phyloP scores from a whole-genome alignment of 92 coral and sea anemone genomes.

The Scolanthus callimorphus region DNA sequence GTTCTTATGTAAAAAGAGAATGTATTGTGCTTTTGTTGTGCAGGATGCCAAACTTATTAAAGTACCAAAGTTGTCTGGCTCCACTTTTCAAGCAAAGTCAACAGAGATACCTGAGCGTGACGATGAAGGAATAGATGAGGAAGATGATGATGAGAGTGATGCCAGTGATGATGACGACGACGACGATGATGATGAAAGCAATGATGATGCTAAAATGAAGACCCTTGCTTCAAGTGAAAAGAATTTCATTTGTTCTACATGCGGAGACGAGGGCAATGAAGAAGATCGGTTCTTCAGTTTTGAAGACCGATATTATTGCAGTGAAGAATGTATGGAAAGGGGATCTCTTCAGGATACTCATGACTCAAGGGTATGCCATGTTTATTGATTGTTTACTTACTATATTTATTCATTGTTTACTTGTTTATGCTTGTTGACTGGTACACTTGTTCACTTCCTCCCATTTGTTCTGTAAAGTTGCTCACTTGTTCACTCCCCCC shows the following conservation, averaged over 20 bases:
- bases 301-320: slow-evolving; percentile 57
- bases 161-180: slow-evolving; percentile 13
- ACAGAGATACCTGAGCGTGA: neutral
- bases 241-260: slow-evolving; percentile 39
- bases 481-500: too few species aligned
- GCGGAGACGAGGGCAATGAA: slow-evolving; percentile 51
- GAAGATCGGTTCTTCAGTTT: slow-evolving; percentile 41
- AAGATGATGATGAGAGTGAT: slow-evolving; percentile 11
- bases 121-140: slow-evolving; percentile 25
- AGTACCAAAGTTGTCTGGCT: slow-evolving; percentile 14
- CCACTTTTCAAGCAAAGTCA: neutral
- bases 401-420: too few species aligned
- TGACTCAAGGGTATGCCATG: neutral
- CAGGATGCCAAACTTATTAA: slow-evolving; percentile 8
- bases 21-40: neutral
- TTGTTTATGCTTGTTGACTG: too few species aligned
- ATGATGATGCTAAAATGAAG: neutral
- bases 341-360: slow-evolving; percentile 5
- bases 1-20: too few species aligned
- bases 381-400: too few species aligned
- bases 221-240: neutral
- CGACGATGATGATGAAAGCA: slow-evolving; percentile 10
- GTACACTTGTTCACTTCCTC: too few species aligned
- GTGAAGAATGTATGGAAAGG: slow-evolving; percentile 63
- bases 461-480: too few species aligned